Evolutionary conservation across 2,888 invertebrate genomes (phyloP), one percentile per base, ranked within the genome.

Genomic region (Zele albiditarsus): DNA sequence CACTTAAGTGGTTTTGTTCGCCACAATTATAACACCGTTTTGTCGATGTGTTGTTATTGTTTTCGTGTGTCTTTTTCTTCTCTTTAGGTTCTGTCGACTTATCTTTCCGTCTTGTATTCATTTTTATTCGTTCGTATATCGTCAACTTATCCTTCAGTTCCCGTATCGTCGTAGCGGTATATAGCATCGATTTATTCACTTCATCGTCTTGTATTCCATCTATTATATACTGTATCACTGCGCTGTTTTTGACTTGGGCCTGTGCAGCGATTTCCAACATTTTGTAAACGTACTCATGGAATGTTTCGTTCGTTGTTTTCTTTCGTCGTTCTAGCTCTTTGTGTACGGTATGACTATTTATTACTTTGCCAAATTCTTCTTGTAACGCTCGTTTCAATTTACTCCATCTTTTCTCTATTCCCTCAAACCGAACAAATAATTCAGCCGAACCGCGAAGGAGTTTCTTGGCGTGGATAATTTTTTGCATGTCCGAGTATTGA

Each of bases 371-470:
- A n/a, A 67, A 67, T 27, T 67, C 67, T 23, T 49, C 49, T 25
- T 25, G 42, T 27, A 67, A 25, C 27, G 49, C 42, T 46, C 46
- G 20, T 25, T 67, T 67, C 28, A 67, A 25, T 28, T n/a, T 23
- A 20, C 20, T 38, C 58, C 58, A 70, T 20, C 33, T 69, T 33
- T 69, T 75, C n/a, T 28, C 46, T n/a, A 14, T 25, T 5, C 12
- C 20, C 42, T 49, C 60, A 8, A 33, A 60, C n/a, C n/a, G 16
- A 14, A 20, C 46, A 31, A 81, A 74, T 14, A 74, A 25, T 42
- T 74, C 81, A 0, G 81, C 81, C 0, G 81, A 80, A 0, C 79
- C 79, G 3, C 60, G 65, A 3, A 81, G 38, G 75, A 81, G 69
- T 0, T 76, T 65, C 46, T 77, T 79, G 0, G 77, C 81, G 23